phyloP scores from a whole-genome alignment of 1,140 invertebrate genomes.

The Oppia nitens region DNA sequence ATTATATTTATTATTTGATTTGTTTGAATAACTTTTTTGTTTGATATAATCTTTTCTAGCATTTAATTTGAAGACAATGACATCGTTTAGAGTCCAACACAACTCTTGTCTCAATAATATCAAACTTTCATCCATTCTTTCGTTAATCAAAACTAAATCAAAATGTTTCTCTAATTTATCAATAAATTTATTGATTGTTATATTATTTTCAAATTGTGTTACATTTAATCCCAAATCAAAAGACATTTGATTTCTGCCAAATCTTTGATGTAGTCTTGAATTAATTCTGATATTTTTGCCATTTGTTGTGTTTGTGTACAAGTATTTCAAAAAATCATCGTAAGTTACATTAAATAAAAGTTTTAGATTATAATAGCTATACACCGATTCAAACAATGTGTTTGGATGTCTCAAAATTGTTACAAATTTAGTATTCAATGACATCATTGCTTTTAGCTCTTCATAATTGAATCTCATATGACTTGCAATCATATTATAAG shows the following conservation, averaged over 20 bases:
- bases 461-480: constrained; percentile 22
- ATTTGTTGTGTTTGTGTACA: not conserved
- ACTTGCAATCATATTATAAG: constrained; percentile 23
- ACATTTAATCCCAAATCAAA: constrained; percentile 23
- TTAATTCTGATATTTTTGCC: not conserved
- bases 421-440: constrained; percentile 21
- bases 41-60: too few relatives aligned
- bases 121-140: constrained; percentile 24
- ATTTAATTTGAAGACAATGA: constrained; percentile 23
- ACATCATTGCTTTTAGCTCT: constrained; percentile 22
- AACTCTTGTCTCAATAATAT: constrained; percentile 22
- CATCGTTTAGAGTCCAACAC: constrained; percentile 24
- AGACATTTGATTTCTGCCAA: constrained; percentile 25
- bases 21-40: too few relatives aligned
- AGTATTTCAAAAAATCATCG: too few relatives aligned
- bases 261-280: not conserved
- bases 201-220: constrained; percentile 15
- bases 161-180: constrained; percentile 21
- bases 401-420: constrained; percentile 25
- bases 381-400: constrained; percentile 25
- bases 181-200: constrained; percentile 14
- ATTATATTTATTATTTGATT: too few relatives aligned
- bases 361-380: constrained; percentile 20
- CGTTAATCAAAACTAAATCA: constrained; percentile 23
- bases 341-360: constrained; percentile 5